Conservation (phyloP, 2,888 invertebrate species). For the Volucella bombylans region DNA sequence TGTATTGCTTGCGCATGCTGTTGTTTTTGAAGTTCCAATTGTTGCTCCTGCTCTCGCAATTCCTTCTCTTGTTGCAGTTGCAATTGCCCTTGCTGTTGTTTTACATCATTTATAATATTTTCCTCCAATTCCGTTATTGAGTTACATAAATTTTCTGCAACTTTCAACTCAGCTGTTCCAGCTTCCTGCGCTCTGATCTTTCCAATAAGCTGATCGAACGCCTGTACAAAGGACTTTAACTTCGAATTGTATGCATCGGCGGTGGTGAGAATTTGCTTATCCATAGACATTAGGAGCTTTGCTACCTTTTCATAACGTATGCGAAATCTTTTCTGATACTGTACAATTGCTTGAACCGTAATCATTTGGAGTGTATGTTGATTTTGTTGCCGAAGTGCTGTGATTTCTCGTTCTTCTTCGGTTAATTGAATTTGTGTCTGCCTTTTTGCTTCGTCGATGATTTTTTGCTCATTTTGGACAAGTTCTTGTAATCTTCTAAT, state of each 20-base stretch:
- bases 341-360: slow-evolving; percentile 84
- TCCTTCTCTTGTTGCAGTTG: slow-evolving; percentile 68
- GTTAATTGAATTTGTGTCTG: slow-evolving; percentile 75
- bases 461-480: slow-evolving; percentile 74
- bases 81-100: slow-evolving; percentile 56
- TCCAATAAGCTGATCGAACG: slow-evolving; percentile 78
- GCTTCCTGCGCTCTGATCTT: slow-evolving; percentile 81
- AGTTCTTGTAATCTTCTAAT: slow-evolving; percentile 74
- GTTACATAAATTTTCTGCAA: slow-evolving; percentile 83
- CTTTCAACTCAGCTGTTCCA: slow-evolving; percentile 84
- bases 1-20: slow-evolving; percentile 68
- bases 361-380: slow-evolving; percentile 77
- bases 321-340: slow-evolving; percentile 85
- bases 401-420: slow-evolving; percentile 76
- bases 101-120: slow-evolving; percentile 76
- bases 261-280: slow-evolving; percentile 81
- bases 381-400: slow-evolving; percentile 75
- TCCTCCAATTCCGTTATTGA: slow-evolving; percentile 83
- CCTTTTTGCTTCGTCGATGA: slow-evolving; percentile 78
- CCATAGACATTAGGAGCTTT: slow-evolving; percentile 81
- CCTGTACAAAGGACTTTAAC: slow-evolving; percentile 79
- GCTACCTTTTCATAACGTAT: slow-evolving; percentile 84
- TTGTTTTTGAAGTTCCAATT: slow-evolving; percentile 65
- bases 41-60: slow-evolving; percentile 60
- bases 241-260: slow-evolving; percentile 81